phyloP scores from a whole-genome alignment of 2,113 vertebrate species.

The Hyperoodon ampullatus region DNA sequence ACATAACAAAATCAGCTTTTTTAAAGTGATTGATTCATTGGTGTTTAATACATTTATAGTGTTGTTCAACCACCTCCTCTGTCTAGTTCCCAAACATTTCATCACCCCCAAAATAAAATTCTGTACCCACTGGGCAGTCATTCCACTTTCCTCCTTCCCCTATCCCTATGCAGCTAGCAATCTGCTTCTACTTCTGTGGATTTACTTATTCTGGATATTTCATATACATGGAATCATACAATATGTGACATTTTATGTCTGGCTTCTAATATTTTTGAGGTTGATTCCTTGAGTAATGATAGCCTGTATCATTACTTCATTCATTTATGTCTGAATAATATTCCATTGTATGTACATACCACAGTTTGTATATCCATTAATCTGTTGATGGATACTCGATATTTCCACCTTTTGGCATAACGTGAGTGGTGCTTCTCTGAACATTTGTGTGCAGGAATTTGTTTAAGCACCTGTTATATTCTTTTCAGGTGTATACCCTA shows the following conservation, averaged over 20 bases:
- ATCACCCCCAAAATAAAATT: neutral
- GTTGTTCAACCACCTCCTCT: neutral
- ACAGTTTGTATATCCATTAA: neutral
- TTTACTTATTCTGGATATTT: neutral
- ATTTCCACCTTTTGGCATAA: neutral
- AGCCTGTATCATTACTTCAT: neutral
- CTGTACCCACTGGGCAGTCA: neutral
- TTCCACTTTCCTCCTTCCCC: neutral
- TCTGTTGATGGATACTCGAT: neutral
- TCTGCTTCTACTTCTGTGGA: neutral
- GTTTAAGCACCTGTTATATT: neutral
- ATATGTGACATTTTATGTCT: neutral
- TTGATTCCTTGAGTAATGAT: neutral
- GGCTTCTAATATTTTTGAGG: neutral
- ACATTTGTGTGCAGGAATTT: neutral
- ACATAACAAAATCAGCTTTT: neutral
- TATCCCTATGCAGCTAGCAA: neutral
- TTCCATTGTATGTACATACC: neutral
- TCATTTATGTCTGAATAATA: neutral
- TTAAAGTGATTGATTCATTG: neutral
- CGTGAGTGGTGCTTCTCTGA: neutral
- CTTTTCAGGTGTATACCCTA: neutral
- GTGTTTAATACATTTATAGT: neutral
- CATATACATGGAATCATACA: neutral
- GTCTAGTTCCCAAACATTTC: neutral